Evolutionary conservation across 2,888 invertebrate genomes (phyloP), one percentile per base, ranked within the genome.

Genomic region (Apantesis nais): DNA sequence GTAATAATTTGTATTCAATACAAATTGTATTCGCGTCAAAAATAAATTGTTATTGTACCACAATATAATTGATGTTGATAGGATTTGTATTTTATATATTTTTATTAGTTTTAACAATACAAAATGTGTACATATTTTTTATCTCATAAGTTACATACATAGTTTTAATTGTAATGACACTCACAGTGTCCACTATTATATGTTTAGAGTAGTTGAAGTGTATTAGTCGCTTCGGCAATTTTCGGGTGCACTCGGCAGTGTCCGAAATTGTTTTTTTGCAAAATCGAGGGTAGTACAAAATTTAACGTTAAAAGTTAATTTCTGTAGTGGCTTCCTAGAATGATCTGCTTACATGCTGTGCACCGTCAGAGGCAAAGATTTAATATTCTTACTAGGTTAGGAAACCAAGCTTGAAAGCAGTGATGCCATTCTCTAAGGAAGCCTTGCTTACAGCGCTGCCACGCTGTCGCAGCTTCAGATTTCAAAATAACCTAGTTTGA

Each of bases 41-140:
- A 52, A 52, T 65, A 65, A 65, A n/a, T 65, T 60, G 31, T 44
- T 66, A 29, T 55, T 31, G 39, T 34, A 48, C 19, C 16, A 14
- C 25, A 31, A 61, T 67, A 37, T 61, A 62, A 67, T 58, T 66
- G 37, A 39, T 39, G n/a, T 41, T 48, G 22, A 34, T 68, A 62
- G 12, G 19, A 55, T 64, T 64, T 69, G 69, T 69, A 65, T 68
- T 68, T 31, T 25, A 64, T 64, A 68, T 25, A 34, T 39, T 58
- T 64, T n/a, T 64, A 31, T 62, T 64, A 60, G 64, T 55, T 55
- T 29, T 66, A 39, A 61, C 44, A 48, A 60, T 71, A 70, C 66
- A 48, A 25, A 31, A 58, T 70, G 78, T 79, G 79, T 79, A 79
- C 75, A 79, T 79, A 79, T 71, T 75, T 52, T 66, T 37, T n/a